These are phyloP conservation scores for Poecile montanus DNA, from an alignment of 2,797 vertebrate species.

Conservation along the genomic window DNA sequence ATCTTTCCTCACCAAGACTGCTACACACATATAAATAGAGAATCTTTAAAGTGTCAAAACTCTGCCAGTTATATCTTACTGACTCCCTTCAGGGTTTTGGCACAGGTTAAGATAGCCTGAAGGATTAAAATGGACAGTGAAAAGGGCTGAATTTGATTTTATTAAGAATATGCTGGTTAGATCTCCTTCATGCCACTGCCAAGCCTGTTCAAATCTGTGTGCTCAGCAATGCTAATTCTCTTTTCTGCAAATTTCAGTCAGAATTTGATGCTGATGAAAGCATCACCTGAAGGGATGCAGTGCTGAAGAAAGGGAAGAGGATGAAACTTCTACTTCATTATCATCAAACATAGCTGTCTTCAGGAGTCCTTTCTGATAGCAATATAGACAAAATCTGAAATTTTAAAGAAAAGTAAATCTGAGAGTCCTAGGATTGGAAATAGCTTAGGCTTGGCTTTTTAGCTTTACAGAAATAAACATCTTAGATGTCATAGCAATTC, in stretches of 20 bases:
- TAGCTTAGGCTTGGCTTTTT: neutral
- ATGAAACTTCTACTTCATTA: slow-evolving; percentile 13
- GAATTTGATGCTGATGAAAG: slow-evolving; percentile 27
- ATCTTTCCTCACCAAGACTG: neutral
- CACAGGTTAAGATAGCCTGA: neutral
- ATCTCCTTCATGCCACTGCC: neutral
- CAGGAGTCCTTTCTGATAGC: neutral
- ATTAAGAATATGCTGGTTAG: neutral
- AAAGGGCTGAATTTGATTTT: slow-evolving; percentile 20
- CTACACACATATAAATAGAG: neutral
- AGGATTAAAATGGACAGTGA: neutral
- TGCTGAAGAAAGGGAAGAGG: neutral
- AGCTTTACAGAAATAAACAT: neutral
- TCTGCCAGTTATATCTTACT: neutral
- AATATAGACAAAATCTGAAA: neutral
- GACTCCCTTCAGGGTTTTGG: neutral
- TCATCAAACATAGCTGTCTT: neutral
- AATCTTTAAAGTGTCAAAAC: neutral
- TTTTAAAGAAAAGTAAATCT: neutral
- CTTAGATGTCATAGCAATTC: neutral
- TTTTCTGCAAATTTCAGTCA: neutral
- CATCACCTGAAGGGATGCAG: slow-evolving; percentile 19
- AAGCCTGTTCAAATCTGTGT: neutral
- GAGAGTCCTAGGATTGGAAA: neutral
- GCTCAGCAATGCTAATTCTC: neutral